These are phyloP conservation scores for Metridium senile DNA, from an alignment of 92 coral and sea anemone species.

Conservation along the genomic window DNA sequence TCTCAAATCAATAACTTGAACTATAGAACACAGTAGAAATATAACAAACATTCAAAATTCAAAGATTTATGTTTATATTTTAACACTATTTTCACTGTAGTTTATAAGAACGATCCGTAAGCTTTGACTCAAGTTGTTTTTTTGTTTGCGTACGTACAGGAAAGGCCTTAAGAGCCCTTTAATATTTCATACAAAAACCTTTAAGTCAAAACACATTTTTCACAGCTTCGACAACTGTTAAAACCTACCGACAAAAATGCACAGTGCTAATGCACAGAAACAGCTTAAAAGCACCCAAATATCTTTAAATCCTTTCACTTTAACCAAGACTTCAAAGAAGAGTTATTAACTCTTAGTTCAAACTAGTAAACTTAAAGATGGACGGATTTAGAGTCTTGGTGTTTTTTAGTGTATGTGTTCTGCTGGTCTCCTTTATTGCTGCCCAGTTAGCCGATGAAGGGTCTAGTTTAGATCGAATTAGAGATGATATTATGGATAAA, in stretches of 20 bases:
- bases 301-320: background rate
- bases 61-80: too few relatives aligned
- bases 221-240: background rate
- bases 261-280: background rate
- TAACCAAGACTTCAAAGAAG: background rate
- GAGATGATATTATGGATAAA: background rate
- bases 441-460: background rate
- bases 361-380: too few relatives aligned
- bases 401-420: background rate
- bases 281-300: background rate
- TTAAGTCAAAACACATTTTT: too few relatives aligned
- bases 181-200: background rate
- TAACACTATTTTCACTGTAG: too few relatives aligned
- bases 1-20: too few relatives aligned
- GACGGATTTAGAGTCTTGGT: background rate
- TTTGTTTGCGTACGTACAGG: background rate
- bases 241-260: background rate
- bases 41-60: too few relatives aligned
- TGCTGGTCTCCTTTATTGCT: background rate
- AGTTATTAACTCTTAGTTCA: too few relatives aligned
- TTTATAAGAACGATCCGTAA: too few relatives aligned
- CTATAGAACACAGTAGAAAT: too few relatives aligned
- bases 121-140: background rate
- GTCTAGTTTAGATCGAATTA: background rate
- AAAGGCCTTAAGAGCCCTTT: background rate